phyloP scores from a whole-genome alignment of 2,888 invertebrate genomes.

The Amphipoea lucens region DNA sequence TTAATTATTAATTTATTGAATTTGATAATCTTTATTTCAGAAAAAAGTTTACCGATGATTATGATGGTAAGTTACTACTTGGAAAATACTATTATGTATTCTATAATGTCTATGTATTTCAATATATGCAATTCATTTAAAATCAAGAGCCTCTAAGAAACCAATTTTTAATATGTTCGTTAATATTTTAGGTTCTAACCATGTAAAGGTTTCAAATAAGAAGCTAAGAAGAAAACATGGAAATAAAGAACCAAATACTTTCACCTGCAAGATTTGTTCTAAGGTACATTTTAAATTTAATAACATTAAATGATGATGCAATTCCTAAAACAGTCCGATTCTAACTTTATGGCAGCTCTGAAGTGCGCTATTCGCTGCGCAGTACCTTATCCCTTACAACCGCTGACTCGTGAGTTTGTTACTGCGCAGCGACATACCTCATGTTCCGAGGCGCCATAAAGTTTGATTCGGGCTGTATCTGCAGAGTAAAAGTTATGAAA shows the following conservation, averaged over 20 bases:
- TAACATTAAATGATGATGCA: neutral
- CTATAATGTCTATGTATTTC: neutral
- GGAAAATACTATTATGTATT: neutral
- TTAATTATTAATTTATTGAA: neutral
- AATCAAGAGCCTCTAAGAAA: neutral
- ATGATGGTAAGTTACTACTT: constrained; percentile 59
- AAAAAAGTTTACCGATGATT: constrained; percentile 46
- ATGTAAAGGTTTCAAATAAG: constrained; percentile 19
- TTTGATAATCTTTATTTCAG: constrained; percentile 61
- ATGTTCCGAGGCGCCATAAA: neutral
- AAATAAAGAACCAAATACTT: constrained; percentile 46
- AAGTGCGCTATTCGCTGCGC: neutral
- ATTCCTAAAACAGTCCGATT: neutral
- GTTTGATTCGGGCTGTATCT: neutral
- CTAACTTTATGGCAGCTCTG: neutral
- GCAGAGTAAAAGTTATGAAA: neutral
- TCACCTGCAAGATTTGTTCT: constrained; percentile 68
- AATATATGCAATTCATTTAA: neutral
- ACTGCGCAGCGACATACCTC: neutral
- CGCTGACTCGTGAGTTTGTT: too few species aligned
- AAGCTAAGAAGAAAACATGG: constrained; percentile 32
- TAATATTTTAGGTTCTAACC: constrained; percentile 48
- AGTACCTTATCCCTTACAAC: too few species aligned
- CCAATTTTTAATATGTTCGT: neutral
- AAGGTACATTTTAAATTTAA: constrained; percentile 66